Percentiles rank a stretch among this genome's conserved stretches.
phyloP scores from a whole-genome alignment of 2,888 invertebrate genomes.

The Congeria kusceri region DNA sequence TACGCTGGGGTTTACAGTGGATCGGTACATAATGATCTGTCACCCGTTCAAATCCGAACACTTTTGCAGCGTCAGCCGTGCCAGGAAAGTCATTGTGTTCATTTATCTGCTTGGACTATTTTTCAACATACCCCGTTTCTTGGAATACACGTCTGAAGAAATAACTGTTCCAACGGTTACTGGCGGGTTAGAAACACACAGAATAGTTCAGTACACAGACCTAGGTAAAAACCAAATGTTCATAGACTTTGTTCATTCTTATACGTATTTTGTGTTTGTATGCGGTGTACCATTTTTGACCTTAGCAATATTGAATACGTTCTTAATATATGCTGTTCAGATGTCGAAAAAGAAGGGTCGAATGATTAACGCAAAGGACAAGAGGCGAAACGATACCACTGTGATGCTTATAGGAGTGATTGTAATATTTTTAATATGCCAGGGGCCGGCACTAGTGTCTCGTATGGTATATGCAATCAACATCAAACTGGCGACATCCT shows the following conservation, averaged over 20 bases:
- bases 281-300: constrained; percentile 84
- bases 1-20: constrained; percentile 84
- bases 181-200: constrained; percentile 41
- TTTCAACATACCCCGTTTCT: constrained; percentile 83
- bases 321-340: constrained; percentile 83
- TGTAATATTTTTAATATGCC: constrained; percentile 84
- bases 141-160: constrained; percentile 80
- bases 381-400: constrained; percentile 84
- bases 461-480: constrained; percentile 84
- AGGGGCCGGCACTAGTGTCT: constrained; percentile 84
- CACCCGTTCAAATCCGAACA: constrained; percentile 84
- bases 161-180: constrained; percentile 44
- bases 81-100: constrained; percentile 77
- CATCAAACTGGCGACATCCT: constrained; percentile 51
- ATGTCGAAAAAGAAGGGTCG: constrained; percentile 79
- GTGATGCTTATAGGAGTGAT: constrained; percentile 85
- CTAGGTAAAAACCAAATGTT: constrained; percentile 78
- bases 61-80: constrained; percentile 80
- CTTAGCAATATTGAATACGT: constrained; percentile 83
- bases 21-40: constrained; percentile 85
- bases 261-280: constrained; percentile 83
- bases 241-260: constrained; percentile 82
- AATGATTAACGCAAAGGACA: constrained; percentile 82
- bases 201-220: constrained; percentile 70
- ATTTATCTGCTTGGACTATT: constrained; percentile 78